Evolutionary conservation across 2,113 vertebrate species (phyloP).

Genomic region (Platichthys stellatus): DNA sequence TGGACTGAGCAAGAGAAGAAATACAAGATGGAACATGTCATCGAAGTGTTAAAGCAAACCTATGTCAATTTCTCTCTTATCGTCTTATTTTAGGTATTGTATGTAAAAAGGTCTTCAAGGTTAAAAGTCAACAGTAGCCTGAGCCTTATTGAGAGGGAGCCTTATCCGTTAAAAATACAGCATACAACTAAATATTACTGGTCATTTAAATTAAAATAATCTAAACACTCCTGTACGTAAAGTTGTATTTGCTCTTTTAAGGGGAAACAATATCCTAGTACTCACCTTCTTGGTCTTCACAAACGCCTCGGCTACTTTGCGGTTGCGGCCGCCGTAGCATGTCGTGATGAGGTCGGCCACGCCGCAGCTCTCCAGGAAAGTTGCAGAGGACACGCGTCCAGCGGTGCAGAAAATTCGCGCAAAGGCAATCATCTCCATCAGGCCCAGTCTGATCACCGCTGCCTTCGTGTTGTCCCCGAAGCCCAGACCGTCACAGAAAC

Average conservation of each 20-base stretch:
- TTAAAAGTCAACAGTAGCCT: too few relatives aligned
- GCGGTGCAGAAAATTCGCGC: constrained; percentile 91
- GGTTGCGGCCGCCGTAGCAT: constrained; percentile 94
- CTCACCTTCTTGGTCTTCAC: constrained; percentile 91
- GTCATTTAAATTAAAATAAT: too few relatives aligned
- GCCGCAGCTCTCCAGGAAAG: constrained; percentile 97
- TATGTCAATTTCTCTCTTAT: too few relatives aligned
- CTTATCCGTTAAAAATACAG: too few relatives aligned
- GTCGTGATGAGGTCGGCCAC: constrained; percentile 96
- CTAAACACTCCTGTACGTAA: too few relatives aligned
- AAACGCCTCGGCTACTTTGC: constrained; percentile 93
- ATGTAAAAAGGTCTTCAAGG: too few relatives aligned
- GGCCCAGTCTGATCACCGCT: constrained; percentile 94
- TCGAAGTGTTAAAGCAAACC: too few relatives aligned
- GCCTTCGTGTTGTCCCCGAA: constrained; percentile 98
- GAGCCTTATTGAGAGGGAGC: too few relatives aligned
- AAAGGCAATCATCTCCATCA: constrained; percentile 97
- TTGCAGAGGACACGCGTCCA: constrained; percentile 84
- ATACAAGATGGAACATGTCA: constrained; percentile 11
- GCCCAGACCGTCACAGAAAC: constrained; percentile 95
- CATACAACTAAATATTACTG: too few relatives aligned
- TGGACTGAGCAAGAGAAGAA: constrained; percentile 82
- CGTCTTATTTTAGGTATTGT: too few relatives aligned
- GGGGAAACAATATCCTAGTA: neutral
- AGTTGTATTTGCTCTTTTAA: too few relatives aligned